phyloP scores from a whole-genome alignment of 2,797 vertebrate species.

The Acrossocheilus wenchowensis region DNA sequence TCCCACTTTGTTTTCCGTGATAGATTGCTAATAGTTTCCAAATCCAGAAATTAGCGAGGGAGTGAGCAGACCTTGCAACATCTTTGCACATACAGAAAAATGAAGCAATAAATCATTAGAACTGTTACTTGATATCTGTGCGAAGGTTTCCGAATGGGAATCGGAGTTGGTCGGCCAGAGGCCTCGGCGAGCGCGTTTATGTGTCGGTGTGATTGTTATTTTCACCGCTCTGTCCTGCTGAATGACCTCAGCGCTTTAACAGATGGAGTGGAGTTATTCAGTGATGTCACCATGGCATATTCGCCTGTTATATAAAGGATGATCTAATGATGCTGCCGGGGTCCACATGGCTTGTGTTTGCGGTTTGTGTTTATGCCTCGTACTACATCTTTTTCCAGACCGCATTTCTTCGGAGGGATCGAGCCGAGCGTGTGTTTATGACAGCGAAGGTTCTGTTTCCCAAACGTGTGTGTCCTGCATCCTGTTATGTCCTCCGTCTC shows the following conservation, averaged over 20 bases:
- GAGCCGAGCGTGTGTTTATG: slow-evolving; percentile 53
- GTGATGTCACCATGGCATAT: slow-evolving; percentile 60
- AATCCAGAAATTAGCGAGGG: slow-evolving; percentile 36
- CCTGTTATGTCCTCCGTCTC: slow-evolving; percentile 71
- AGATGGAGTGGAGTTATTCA: slow-evolving; percentile 58
- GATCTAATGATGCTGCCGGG: slow-evolving; percentile 60
- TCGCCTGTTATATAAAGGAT: slow-evolving; percentile 64
- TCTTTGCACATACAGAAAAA: not conserved
- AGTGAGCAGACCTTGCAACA: slow-evolving; percentile 38
- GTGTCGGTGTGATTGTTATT: slow-evolving; percentile 22
- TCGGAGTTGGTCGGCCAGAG: slow-evolving; percentile 4
- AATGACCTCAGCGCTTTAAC: slow-evolving; percentile 56
- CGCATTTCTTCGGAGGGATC: slow-evolving; percentile 42
- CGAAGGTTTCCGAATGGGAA: slow-evolving; percentile 27
- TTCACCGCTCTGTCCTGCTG: slow-evolving; percentile 29
- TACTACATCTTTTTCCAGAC: slow-evolving; percentile 51
- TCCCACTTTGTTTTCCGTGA: slow-evolving; percentile 35
- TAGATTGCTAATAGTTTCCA: slow-evolving; percentile 36
- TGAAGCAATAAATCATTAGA: slow-evolving; percentile 1
- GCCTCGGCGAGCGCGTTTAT: slow-evolving; percentile 8
- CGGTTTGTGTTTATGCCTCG: slow-evolving; percentile 52
- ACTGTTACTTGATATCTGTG: slow-evolving; percentile 46
- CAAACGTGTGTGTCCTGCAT: slow-evolving; percentile 55
- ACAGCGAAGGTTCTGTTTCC: slow-evolving; percentile 47
- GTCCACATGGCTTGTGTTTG: slow-evolving; percentile 59